A percentile compares a stretch with the other conserved stretches of the same genome.
Conservation (phyloP, 2,113 vertebrate genomes). For the Monopterus albus region DNA sequence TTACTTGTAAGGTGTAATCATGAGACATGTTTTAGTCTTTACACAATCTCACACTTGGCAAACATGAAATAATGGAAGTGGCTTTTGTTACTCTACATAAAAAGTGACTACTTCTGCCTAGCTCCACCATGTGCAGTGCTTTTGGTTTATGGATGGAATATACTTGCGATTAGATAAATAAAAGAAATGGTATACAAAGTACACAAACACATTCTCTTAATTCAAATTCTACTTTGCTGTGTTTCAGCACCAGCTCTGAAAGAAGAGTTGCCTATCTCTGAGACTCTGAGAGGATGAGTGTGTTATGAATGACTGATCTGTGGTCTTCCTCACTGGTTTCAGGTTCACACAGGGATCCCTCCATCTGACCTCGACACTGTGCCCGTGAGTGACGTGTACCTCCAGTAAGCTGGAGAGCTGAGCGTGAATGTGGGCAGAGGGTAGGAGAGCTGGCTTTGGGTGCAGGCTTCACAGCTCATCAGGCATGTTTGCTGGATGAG, state of each 20-base stretch:
- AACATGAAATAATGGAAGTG: conserved; percentile 46
- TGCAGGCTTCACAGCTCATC: conserved; percentile 78
- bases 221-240: neutral
- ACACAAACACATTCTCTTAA: neutral
- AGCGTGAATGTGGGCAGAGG: conserved; percentile 61
- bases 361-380: conserved; percentile 54
- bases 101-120: conserved; percentile 11
- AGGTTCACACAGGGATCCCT: conserved; percentile 42
- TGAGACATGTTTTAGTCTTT: conserved; percentile 36
- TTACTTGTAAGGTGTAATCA: conserved; percentile 39
- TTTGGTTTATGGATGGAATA: conserved; percentile 6
- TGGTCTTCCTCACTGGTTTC: conserved; percentile 48
- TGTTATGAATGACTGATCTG: conserved; percentile 36
- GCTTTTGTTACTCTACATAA: conserved; percentile 25
- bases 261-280: neutral
- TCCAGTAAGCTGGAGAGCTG: conserved; percentile 51
- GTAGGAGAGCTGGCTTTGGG: conserved; percentile 68
- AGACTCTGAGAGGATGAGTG: neutral
- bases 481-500: conserved; percentile 76
- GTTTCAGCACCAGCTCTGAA: neutral
- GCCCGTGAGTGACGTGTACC: conserved; percentile 50
- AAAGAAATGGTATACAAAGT: conserved; percentile 21
- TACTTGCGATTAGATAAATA: conserved; percentile 37
- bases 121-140: conserved; percentile 10
- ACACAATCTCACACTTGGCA: conserved; percentile 26